Evolutionary conservation across 1,140 invertebrate genomes (phyloP), one percentile per base, ranked within the genome.

Genomic region (Drosophila sucinea): DNA sequence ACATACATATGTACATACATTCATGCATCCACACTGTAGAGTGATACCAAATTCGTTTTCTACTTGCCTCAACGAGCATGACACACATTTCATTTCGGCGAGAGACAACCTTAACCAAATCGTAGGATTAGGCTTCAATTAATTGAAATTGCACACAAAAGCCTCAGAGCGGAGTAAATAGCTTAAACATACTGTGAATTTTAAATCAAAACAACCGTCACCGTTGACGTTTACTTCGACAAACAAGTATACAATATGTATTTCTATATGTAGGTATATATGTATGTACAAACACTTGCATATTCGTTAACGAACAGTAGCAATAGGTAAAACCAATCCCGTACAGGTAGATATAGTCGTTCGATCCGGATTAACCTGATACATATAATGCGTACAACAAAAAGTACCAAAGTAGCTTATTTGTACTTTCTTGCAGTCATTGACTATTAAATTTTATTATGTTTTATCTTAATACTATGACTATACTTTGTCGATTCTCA

Each of bases 141-240:
- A 61, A 61, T 44, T 61, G 38, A 27, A 60, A 61, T 61, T 44
- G 60, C 38, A 61, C 35, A 61, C 60, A 61, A 35, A 41, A 11
- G n/a, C 11, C 4, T 41, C n/a, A 58, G 5, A 4, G 38, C 35
- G 10, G 23, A 60, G 38, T 35, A 8, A 11, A 33, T 33, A n/a
- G 33, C 33, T 44, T 10, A 41, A 30, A 61, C 40, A 35, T 29
- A 38, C 38, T 44, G 60, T 44, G 60, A 61, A 61, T 61, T 41
- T 61, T 44, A 11, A 61, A 61, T 61, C n/a, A 38, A 41, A 61
- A 61, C 60, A 61, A 33, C 35, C 25, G 10, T 27, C 25, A 11
- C 40, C 58, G 25, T 30, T 58, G 56, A 38, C 58, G 11, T 60
- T 58, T 33, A 23, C 6, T 35, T 32, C 10, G 33, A n/a, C 3